phyloP scores from a whole-genome alignment of 1,140 invertebrate genomes.

The Plodia interpunctella region DNA sequence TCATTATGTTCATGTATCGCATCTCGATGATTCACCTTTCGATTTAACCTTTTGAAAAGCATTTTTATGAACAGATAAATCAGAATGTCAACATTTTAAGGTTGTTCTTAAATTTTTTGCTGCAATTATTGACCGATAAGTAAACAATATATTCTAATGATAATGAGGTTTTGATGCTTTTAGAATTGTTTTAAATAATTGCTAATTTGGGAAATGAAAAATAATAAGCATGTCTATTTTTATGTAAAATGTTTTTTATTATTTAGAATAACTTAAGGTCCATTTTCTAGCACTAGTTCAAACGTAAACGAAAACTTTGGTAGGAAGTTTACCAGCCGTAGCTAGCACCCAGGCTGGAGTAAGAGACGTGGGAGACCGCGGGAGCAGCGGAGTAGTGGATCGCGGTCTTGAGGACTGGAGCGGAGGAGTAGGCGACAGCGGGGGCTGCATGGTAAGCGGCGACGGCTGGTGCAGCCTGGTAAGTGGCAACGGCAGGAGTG shows the following conservation, averaged over 20 bases:
- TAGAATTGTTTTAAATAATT: neutral
- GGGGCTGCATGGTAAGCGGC: neutral
- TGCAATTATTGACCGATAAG: slow-evolving; percentile 2
- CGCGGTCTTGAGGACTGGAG: no score
- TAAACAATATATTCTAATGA: no score
- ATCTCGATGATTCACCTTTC: neutral
- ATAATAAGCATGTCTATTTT: neutral
- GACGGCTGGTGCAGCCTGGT: slow-evolving; percentile 28
- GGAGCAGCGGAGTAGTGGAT: slow-evolving; percentile 37
- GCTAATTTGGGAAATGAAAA: no score
- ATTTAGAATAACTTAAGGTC: slow-evolving; percentile 3
- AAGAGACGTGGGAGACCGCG: slow-evolving; percentile 46
- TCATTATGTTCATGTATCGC: neutral
- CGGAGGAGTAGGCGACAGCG: slow-evolving; percentile 18
- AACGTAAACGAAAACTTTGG: neutral
- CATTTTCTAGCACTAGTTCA: slow-evolving; percentile 5
- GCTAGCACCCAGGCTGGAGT: slow-evolving; percentile 38
- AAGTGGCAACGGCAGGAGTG: slow-evolving; percentile 26
- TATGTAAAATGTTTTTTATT: neutral
- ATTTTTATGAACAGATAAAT: neutral
- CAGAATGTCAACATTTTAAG: neutral
- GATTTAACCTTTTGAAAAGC: neutral
- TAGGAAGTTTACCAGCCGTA: slow-evolving; percentile 39
- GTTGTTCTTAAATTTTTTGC: slow-evolving; percentile 8
- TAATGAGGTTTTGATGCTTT: neutral